Conservation (phyloP, 2,113 vertebrate genomes). For the Xenus cinereus region DNA sequence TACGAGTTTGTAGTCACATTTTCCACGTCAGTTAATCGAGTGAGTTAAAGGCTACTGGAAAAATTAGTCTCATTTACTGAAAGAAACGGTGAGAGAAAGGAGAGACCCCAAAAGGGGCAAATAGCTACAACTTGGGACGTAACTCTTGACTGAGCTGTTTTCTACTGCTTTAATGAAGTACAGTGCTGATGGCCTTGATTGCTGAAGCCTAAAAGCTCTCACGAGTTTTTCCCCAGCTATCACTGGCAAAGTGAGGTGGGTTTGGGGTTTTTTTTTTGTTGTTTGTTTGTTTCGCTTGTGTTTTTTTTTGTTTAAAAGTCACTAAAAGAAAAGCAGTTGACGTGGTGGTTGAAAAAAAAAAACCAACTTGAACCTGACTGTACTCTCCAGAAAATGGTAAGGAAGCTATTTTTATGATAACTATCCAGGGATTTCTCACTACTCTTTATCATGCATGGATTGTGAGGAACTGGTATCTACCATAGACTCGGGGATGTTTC, state of each 20-base stretch:
- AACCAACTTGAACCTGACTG: constrained; percentile 3
- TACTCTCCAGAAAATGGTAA: constrained; percentile 69
- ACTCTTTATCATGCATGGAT: neutral
- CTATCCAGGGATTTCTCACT: neutral
- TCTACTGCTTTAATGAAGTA: constrained; percentile 2
- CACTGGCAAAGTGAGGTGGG: neutral
- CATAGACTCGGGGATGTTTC: neutral
- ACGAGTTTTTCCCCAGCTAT: neutral
- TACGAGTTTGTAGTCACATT: constrained; percentile 72
- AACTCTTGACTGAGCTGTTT: neutral
- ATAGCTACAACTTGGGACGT: neutral
- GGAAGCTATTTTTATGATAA: constrained; percentile 13
- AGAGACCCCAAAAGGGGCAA: constrained; percentile 27
- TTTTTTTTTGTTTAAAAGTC: neutral
- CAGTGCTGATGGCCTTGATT: constrained; percentile 18
- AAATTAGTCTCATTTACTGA: constrained; percentile 71
- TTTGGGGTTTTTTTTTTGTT: neutral
- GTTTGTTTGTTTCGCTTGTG: neutral
- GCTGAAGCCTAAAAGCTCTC: constrained; percentile 14
- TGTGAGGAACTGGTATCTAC: neutral
- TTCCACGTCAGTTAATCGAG: constrained; percentile 72
- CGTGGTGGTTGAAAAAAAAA: constrained; percentile 36
- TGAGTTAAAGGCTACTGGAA: constrained; percentile 76
- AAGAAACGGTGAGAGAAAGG: constrained; percentile 17
- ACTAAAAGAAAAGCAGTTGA: constrained; percentile 33